phyloP scores from a whole-genome alignment of 2,113 vertebrate genomes.

The Monopterus albus region DNA sequence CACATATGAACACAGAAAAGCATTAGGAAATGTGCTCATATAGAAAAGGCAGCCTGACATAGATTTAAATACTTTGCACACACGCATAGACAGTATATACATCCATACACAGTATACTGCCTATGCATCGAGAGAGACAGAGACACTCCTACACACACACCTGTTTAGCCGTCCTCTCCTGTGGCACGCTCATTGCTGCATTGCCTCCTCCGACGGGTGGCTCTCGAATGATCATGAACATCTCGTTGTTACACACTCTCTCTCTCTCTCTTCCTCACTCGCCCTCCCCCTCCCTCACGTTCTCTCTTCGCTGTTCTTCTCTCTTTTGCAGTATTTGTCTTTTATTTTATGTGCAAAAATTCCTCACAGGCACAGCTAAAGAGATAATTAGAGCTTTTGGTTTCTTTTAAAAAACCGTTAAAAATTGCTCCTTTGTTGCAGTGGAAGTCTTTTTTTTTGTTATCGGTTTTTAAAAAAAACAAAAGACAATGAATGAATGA shows the following conservation, averaged over 20 bases:
- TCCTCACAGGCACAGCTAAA: background rate
- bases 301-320: constrained; percentile 25
- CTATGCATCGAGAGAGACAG: background rate
- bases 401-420: background rate
- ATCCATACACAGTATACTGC: background rate
- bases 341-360: constrained; percentile 15
- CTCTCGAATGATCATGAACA: constrained; percentile 87
- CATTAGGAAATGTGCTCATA: background rate
- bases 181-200: constrained; percentile 59
- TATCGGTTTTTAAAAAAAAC: background rate
- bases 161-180: constrained; percentile 81
- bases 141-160: constrained; percentile 54
- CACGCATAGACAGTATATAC: background rate
- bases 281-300: constrained; percentile 55
- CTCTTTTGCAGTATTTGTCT: background rate
- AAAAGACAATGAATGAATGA: background rate
- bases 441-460: background rate
- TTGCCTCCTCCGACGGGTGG: constrained; percentile 59
- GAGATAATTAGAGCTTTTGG: background rate
- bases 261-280: constrained; percentile 28
- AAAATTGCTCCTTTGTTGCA: background rate
- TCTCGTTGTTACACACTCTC: constrained; percentile 63
- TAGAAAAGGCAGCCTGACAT: background rate
- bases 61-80: background rate
- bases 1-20: constrained; percentile 1